Evolutionary conservation across 2,888 invertebrate species (phyloP).

Genomic region (Agapetus fuscipes): DNA sequence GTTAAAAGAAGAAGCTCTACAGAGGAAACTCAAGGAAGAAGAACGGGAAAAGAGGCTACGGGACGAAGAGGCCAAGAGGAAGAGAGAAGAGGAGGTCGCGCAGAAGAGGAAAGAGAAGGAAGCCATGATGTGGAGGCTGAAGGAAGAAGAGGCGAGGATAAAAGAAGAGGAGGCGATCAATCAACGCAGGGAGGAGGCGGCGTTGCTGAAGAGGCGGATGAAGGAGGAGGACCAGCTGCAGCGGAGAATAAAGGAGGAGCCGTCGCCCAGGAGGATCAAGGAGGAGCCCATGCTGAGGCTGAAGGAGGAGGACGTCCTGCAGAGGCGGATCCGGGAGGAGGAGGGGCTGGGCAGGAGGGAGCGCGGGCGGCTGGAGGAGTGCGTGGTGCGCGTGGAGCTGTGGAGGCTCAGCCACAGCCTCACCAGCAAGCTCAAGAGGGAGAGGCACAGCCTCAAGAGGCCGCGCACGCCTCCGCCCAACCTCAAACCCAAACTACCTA

Average conservation of each 20-base stretch:
- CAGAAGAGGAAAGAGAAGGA: constrained; percentile 21
- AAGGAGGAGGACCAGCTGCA: constrained; percentile 13
- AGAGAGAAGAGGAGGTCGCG: constrained; percentile 17
- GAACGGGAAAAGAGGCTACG: constrained; percentile 8
- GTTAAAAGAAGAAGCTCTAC: constrained; percentile 17
- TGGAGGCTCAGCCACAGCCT: constrained; percentile 31
- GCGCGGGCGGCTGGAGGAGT: constrained; percentile 33
- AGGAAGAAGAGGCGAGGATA: constrained; percentile 20
- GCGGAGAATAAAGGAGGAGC: constrained; percentile 18
- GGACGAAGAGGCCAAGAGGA: constrained; percentile 9
- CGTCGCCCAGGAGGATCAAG: constrained; percentile 9
- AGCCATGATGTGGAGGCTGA: constrained; percentile 5
- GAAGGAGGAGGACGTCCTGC: constrained; percentile 31
- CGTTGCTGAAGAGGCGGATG: constrained; percentile 16
- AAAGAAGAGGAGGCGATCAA: constrained; percentile 22
- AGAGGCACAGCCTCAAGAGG: constrained; percentile 28
- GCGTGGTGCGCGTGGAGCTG: constrained; percentile 32
- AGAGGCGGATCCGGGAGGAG: constrained; percentile 26
- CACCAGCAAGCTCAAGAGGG: constrained; percentile 33
- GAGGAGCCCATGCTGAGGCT: constrained; percentile 27
- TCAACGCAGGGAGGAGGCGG: constrained; percentile 21
- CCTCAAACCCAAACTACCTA: constrained; percentile 14
- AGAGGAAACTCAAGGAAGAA: constrained; percentile 16
- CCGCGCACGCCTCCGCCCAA: constrained; percentile 23
- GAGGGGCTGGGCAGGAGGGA: constrained; percentile 24